phyloP scores from a whole-genome alignment of 2,797 vertebrate species.

The Hipposideros larvatus region DNA sequence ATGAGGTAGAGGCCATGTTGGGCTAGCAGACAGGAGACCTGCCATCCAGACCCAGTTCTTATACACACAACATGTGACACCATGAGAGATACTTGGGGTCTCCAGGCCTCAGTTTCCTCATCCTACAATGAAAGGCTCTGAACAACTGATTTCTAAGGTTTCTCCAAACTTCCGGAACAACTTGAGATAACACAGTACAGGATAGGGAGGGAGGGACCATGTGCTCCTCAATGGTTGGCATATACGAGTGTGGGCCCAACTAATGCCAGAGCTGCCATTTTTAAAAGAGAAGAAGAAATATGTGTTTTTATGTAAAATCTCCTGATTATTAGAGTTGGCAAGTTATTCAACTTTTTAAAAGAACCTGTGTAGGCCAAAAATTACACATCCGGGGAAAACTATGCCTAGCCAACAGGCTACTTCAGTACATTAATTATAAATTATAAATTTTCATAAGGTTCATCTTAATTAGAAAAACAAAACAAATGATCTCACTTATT shows the following conservation, averaged over 20 bases:
- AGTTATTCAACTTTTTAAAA: conserved; percentile 60
- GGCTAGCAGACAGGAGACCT: background rate
- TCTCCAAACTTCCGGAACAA: background rate
- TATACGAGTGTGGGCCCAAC: background rate
- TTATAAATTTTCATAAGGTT: conserved; percentile 53
- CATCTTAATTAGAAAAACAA: conserved; percentile 50
- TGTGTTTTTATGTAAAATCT: conserved; percentile 37
- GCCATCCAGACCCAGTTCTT: background rate
- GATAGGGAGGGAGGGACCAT: background rate
- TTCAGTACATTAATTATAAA: conserved; percentile 4
- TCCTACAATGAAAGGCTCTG: background rate
- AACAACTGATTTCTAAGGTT: background rate
- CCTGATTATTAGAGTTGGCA: conserved; percentile 52
- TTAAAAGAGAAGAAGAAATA: conserved; percentile 54
- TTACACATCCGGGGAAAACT: conserved; percentile 34
- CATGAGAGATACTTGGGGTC: background rate
- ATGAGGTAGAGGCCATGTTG: background rate
- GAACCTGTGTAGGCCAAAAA: background rate
- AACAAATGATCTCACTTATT: background rate
- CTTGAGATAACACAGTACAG: background rate
- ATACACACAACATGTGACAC: background rate
- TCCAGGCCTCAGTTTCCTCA: background rate
- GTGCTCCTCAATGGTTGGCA: fast-evolving
- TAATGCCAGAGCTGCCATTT: conserved; percentile 1
- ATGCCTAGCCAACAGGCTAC: background rate